Evolutionary conservation across 1,140 invertebrate genomes (phyloP).

Genomic region (Halictus rubicundus): DNA sequence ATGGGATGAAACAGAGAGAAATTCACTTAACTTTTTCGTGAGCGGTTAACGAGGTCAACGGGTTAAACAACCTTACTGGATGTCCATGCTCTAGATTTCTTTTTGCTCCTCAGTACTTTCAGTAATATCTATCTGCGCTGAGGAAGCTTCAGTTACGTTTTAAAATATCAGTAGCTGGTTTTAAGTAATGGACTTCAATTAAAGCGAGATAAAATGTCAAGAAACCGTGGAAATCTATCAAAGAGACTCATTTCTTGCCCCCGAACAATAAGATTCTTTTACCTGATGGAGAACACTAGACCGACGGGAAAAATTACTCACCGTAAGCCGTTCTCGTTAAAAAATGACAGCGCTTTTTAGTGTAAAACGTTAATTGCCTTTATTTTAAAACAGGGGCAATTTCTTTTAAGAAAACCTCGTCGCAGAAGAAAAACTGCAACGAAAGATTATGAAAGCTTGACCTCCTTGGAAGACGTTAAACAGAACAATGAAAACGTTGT

Average conservation of each 20-base stretch:
- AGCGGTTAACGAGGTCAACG: conserved; percentile 52
- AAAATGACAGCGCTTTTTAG: conserved; percentile 12
- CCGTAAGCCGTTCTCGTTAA: not conserved
- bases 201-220: conserved; percentile 25
- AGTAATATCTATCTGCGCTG: conserved; percentile 26
- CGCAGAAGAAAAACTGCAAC: not conserved
- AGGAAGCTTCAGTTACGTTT: conserved; percentile 3
- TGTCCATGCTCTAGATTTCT: conserved; percentile 42
- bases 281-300: not conserved
- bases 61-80: conserved; percentile 50
- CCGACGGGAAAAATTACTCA: conserved; percentile 26
- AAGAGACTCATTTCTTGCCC: not conserved
- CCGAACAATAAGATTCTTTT: not conserved
- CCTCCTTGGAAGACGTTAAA: not conserved
- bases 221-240: conserved; percentile 25
- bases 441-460: conserved; percentile 19
- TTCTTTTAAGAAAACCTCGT: not conserved
- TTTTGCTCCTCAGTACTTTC: conserved; percentile 32
- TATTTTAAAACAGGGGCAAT: conserved; percentile 1
- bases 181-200: conserved; percentile 45
- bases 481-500: not conserved
- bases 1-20: conserved; percentile 32
- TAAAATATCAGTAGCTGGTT: conserved; percentile 36
- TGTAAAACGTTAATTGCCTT: conserved; percentile 43
- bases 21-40: conserved; percentile 52